These are phyloP conservation scores for Muricea muricata DNA, from an alignment of 92 coral and sea anemone genomes.

Conservation along the genomic window DNA sequence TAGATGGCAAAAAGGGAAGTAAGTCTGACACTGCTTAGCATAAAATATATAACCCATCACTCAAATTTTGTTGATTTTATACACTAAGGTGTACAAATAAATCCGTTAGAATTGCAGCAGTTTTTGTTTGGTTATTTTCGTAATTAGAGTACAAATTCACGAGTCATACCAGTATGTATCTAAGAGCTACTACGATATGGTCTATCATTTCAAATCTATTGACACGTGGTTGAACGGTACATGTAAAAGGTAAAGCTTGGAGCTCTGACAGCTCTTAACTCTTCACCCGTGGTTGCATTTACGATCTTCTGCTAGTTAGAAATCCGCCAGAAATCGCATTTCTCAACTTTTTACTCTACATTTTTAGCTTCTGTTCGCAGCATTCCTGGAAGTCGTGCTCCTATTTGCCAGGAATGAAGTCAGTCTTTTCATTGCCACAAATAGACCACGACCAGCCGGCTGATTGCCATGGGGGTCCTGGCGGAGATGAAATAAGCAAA, in stretches of 20 bases:
- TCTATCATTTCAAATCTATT: conserved; percentile 90
- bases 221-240: conserved; percentile 93
- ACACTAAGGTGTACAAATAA: too few relatives aligned
- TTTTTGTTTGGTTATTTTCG: neutral
- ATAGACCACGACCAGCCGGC: conserved; percentile 68
- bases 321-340: neutral
- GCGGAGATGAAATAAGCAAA: neutral
- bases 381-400: conserved; percentile 79
- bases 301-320: neutral
- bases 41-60: neutral
- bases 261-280: neutral
- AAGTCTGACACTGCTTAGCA: conserved; percentile 23
- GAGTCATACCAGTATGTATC: conserved; percentile 92
- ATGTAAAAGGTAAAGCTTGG: conserved; percentile 72
- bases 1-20: conserved; percentile 97
- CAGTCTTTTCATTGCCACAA: conserved; percentile 79
- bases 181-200: conserved; percentile 91
- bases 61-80: too few relatives aligned
- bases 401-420: conserved; percentile 83
- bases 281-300: neutral
- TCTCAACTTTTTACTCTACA: neutral
- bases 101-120: neutral
- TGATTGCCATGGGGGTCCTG: conserved; percentile 46
- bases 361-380: conserved; percentile 72
- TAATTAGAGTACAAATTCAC: conserved; percentile 80